Evolutionary conservation across 2,113 vertebrate species (phyloP), one percentile per base, ranked within the genome.

Genomic region (Gadus macrocephalus): DNA sequence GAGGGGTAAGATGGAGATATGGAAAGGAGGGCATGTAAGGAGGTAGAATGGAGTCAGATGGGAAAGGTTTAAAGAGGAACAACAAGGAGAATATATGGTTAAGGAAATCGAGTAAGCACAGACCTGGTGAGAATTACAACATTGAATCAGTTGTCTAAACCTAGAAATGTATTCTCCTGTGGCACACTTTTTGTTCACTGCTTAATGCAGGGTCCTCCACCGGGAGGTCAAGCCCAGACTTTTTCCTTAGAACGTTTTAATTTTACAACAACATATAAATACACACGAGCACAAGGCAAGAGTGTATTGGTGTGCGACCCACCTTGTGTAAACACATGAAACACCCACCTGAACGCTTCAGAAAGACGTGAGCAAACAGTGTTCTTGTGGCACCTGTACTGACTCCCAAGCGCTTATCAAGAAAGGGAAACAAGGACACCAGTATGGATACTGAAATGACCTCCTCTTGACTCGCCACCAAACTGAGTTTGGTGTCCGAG

Each of bases 201-300:
- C 38, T 71, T 68, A 80, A 83, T 82, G 86, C 78, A 82, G 85
- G 76, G 78, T 85, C 81, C 80, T 85, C 72, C 69, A 70, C 76
- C 76, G 75, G 77, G 67, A 64, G 22, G 79, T 74, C 68, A 63
- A n/a, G 58, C 71, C 72, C 12, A 49, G n/a, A 17, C 14, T 27
- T 67, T 67, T 62, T 8, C 62, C 68, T 59, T 31, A 71, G 27
- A n/a, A 9, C 38, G 17, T 2, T 35, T 35, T 35, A 35, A 49
- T 49, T 49, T 49, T 1, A 49, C 42, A 12, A 49, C 11, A 49
- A 49, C 12, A 14, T 9, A 49, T 11, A 7, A 49, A 12, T 69
- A 38, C 67, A 62, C 59, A 62, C 68, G 72, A 66, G 49, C 67
- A 67, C 56, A n/a, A 66, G 35, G 49, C 64, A 69, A 31, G 63